These are phyloP conservation scores for Torymus auratus DNA, from an alignment of 2,888 invertebrate genomes.

Conservation along the genomic window DNA sequence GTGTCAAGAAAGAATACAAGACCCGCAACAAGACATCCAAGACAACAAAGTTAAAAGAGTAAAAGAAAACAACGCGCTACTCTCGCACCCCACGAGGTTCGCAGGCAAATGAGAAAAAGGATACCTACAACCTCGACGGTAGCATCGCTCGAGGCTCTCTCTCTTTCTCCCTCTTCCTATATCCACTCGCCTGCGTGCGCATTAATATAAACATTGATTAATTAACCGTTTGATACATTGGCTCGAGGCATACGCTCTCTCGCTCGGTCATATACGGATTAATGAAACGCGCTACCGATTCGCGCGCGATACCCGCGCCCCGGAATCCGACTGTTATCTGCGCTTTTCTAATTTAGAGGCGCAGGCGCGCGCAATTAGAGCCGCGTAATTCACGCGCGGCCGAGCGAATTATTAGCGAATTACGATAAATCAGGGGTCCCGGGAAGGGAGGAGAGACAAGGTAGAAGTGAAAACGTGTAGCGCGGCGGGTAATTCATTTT, in stretches of 20 bases:
- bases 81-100: no score
- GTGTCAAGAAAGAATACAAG: no score
- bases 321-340: constrained; percentile 4
- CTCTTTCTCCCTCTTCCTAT: no score
- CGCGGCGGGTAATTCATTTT: no score
- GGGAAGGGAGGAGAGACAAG: no score
- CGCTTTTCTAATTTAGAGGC: constrained; percentile 44
- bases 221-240: constrained; percentile 69
- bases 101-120: no score
- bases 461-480: no score
- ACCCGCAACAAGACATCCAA: no score
- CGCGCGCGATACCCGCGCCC: constrained; percentile 58
- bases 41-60: no score
- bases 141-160: no score
- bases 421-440: constrained; percentile 20
- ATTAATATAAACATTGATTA: constrained; percentile 74
- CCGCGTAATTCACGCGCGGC: constrained; percentile 17
- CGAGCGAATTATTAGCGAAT: constrained; percentile 46
- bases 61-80: no score
- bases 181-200: constrained; percentile 38
- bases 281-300: constrained; percentile 64
- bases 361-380: constrained; percentile 16
- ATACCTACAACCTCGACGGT: no score
- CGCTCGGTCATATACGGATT: constrained; percentile 60
- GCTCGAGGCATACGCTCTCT: constrained; percentile 58